Evolutionary conservation across 2,797 vertebrate genomes (phyloP).

Genomic region (Pagetopsis macropterus): DNA sequence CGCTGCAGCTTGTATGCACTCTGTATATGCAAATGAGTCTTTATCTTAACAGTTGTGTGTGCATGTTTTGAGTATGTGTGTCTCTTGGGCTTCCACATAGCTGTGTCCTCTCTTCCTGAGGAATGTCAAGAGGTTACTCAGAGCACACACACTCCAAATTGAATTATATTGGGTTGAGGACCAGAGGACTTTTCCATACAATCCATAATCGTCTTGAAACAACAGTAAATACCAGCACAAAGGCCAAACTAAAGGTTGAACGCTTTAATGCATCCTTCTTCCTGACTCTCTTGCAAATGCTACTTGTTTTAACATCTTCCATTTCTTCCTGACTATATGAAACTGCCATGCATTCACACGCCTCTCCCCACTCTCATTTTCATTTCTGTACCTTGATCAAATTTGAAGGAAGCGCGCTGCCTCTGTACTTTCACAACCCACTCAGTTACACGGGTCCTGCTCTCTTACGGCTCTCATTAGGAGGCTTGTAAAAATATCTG

Average conservation of each 20-base stretch:
- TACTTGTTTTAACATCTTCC: constrained; percentile 36
- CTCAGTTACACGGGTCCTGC: constrained; percentile 44
- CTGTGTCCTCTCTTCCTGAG: constrained; percentile 40
- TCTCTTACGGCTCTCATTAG: constrained; percentile 70
- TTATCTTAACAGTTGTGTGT: constrained; percentile 44
- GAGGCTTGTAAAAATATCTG: constrained; percentile 75
- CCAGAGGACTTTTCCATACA: constrained; percentile 38
- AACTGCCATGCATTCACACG: constrained; percentile 17
- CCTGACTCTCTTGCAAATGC: constrained; percentile 45
- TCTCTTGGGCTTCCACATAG: constrained; percentile 52
- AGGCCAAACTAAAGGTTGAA: constrained; percentile 71
- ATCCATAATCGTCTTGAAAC: constrained; percentile 63
- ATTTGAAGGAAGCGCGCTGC: constrained; percentile 58
- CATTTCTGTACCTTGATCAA: constrained; percentile 58
- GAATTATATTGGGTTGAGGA: constrained; percentile 49
- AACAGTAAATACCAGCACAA: constrained; percentile 54
- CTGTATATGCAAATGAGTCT: constrained; percentile 58
- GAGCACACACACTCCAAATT: constrained; percentile 27
- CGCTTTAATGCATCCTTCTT: constrained; percentile 52
- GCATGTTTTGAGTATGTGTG: constrained; percentile 36
- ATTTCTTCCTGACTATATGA: constrained; percentile 10
- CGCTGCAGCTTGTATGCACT: constrained; percentile 31
- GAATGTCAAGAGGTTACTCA: constrained; percentile 50
- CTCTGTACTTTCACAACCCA: constrained; percentile 54
- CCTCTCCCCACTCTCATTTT: constrained; percentile 17